Evolutionary conservation across 1,140 invertebrate genomes (phyloP).

Genomic region (Calycopis cecrops): DNA sequence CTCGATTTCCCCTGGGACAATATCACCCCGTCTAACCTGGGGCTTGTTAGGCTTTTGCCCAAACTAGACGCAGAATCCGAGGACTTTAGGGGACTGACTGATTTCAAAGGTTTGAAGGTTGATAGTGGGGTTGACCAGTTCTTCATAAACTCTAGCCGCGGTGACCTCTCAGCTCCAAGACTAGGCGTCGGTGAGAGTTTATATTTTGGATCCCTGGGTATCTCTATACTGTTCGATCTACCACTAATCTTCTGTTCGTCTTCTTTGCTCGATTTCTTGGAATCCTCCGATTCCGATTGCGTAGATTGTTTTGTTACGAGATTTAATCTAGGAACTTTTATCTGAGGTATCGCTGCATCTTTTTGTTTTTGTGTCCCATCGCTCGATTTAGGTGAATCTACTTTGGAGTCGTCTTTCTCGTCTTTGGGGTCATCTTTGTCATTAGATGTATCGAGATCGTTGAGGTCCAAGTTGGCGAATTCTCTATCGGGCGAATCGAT

Average conservation of each 20-base stretch:
- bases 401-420: constrained; percentile 31
- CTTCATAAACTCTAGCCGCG: constrained; percentile 51
- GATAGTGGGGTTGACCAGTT: constrained; percentile 53
- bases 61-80: constrained; percentile 53
- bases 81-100: constrained; percentile 40
- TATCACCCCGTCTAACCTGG: constrained; percentile 61
- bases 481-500: constrained; percentile 69
- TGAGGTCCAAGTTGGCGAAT: constrained; percentile 59
- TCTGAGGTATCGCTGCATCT: constrained; percentile 54
- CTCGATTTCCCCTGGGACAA: constrained; percentile 64
- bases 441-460: constrained; percentile 54
- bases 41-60: constrained; percentile 50
- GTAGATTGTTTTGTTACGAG: constrained; percentile 36
- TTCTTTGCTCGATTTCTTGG: constrained; percentile 39
- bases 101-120: constrained; percentile 55
- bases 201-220: constrained; percentile 40
- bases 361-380: constrained; percentile 34
- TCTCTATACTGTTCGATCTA: constrained; percentile 49
- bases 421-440: constrained; percentile 35
- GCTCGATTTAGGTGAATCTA: constrained; percentile 22
- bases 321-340: constrained; percentile 64
- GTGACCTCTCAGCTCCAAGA: constrained; percentile 49
- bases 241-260: constrained; percentile 46
- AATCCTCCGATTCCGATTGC: constrained; percentile 55
- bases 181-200: constrained; percentile 51